Conservation (phyloP, 2,113 vertebrate genomes). For the Piaya cayana region DNA sequence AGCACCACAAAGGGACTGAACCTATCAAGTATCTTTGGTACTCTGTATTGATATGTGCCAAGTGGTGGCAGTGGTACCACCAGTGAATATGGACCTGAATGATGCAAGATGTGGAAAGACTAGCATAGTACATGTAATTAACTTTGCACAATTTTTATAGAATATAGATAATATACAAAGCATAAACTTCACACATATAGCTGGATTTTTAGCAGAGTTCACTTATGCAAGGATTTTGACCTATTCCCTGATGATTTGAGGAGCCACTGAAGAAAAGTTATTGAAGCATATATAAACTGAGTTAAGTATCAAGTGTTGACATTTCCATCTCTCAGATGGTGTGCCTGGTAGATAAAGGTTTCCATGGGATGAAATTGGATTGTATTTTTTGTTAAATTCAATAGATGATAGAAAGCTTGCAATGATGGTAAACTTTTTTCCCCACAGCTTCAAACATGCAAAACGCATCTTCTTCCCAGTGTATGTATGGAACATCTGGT, state of each 20-base stretch:
- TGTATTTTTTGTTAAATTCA: neutral
- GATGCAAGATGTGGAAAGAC: neutral
- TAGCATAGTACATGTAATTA: neutral
- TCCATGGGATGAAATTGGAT: neutral
- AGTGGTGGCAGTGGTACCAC: neutral
- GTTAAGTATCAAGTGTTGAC: neutral
- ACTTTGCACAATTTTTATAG: neutral
- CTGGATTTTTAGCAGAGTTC: neutral
- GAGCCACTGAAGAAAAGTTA: neutral
- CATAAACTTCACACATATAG: neutral
- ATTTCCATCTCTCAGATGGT: neutral
- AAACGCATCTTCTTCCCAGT: slow-evolving; percentile 83
- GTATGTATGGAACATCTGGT: slow-evolving; percentile 87
- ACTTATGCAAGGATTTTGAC: neutral
- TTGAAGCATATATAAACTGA: neutral
- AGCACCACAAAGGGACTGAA: slow-evolving; percentile 33
- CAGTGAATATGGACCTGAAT: neutral
- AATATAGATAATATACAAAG: neutral
- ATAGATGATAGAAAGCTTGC: neutral
- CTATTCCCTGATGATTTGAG: neutral
- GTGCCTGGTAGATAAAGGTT: neutral
- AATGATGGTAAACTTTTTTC: slow-evolving; percentile 6
- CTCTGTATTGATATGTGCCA: neutral
- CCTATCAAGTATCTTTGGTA: neutral
- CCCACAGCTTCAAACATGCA: slow-evolving; percentile 79